phyloP scores from a whole-genome alignment of 2,797 vertebrate genomes.

The Hephaestus fuliginosus region DNA sequence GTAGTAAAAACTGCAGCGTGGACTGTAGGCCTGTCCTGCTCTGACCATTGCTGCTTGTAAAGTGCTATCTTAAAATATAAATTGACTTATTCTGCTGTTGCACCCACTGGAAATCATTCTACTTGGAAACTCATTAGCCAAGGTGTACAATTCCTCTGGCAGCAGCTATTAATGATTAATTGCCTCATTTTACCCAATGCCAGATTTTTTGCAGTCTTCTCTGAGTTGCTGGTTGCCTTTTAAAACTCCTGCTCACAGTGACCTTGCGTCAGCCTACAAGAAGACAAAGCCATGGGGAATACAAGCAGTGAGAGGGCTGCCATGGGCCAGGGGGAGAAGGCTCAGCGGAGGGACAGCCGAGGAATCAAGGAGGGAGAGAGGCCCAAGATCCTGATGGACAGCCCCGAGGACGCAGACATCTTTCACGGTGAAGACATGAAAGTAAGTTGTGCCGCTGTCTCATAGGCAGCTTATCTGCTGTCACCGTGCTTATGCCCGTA shows the following conservation, averaged over 20 bases:
- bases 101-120: constrained; percentile 14
- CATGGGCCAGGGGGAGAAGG: constrained; percentile 92
- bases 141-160: not conserved
- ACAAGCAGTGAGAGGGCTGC: constrained; percentile 95
- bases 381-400: constrained; percentile 98
- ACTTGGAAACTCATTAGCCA: not conserved
- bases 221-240: constrained; percentile 10
- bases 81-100: not conserved
- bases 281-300: constrained; percentile 91
- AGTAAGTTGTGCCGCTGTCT: constrained; percentile 74
- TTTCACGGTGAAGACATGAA: constrained; percentile 95
- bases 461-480: not conserved
- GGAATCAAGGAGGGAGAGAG: constrained; percentile 93
- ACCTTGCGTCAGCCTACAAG: constrained; percentile 41
- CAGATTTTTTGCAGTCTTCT: not conserved
- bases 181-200: not conserved
- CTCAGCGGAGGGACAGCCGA: constrained; percentile 89
- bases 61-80: not conserved
- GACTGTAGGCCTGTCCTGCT: not conserved
- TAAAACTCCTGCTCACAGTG: constrained; percentile 48
- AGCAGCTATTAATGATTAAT: constrained; percentile 37
- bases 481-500: rapidly evolving
- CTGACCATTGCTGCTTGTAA: not conserved
- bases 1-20: too few species aligned
- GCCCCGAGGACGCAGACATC: constrained; percentile 95